A percentile compares a stretch with the other conserved stretches of the same genome.
Evolutionary conservation across 2,888 invertebrate species (phyloP).

Genomic region (Eupithecia abbreviata): DNA sequence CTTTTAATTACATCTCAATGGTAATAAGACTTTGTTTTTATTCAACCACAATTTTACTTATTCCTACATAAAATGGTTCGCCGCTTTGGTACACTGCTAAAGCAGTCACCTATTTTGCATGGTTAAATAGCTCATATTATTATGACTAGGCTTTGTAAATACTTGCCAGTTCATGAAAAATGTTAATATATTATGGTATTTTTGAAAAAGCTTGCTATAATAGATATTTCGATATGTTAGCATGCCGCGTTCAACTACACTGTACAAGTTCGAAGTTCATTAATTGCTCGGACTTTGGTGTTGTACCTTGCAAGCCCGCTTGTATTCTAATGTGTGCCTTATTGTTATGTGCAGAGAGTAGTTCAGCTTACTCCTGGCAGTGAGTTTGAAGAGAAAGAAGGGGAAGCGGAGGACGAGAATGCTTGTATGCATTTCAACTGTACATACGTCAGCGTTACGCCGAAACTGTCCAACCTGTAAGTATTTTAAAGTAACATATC

Average conservation of each 20-base stretch:
- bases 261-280: slow-evolving; percentile 37
- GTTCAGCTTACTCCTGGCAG: slow-evolving; percentile 68
- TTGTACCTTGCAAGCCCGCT: slow-evolving; percentile 18
- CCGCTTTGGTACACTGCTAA: slow-evolving; percentile 16
- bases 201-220: background rate
- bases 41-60: slow-evolving; percentile 18
- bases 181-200: background rate
- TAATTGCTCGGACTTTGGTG: slow-evolving; percentile 35
- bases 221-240: background rate
- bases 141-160: slow-evolving; percentile 16
- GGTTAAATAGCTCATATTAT: background rate
- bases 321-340: slow-evolving; percentile 7
- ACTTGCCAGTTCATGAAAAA: background rate
- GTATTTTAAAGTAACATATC: slow-evolving; percentile 40
- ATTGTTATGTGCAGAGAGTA: slow-evolving; percentile 55
- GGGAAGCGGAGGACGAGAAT: slow-evolving; percentile 62
- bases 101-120: slow-evolving; percentile 20
- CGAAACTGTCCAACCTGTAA: slow-evolving; percentile 71
- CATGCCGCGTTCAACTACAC: slow-evolving; percentile 30
- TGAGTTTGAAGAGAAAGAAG: slow-evolving; percentile 70
- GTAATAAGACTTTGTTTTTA: slow-evolving; percentile 15
- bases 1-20: background rate
- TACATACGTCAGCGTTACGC: slow-evolving; percentile 75
- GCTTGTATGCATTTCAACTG: slow-evolving; percentile 77
- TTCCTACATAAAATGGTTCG: slow-evolving; percentile 8